phyloP scores from a whole-genome alignment of 2,113 vertebrate genomes.

The Sturnus vulgaris region DNA sequence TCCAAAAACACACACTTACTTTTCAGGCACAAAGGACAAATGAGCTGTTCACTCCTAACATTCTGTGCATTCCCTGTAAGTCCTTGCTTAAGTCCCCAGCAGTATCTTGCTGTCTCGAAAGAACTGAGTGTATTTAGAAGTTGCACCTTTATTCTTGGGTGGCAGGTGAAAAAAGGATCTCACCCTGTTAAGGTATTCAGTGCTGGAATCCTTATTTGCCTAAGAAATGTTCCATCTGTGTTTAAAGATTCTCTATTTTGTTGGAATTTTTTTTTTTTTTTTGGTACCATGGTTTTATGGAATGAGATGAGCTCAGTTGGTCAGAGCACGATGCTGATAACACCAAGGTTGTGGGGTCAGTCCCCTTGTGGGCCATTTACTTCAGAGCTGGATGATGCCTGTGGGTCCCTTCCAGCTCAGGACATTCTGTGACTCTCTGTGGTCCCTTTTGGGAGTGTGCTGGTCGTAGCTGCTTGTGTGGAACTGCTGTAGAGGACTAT shows the following conservation, averaged over 20 bases:
- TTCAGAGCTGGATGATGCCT: background rate
- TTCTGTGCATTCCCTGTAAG: background rate
- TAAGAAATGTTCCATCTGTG: background rate
- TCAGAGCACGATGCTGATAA: background rate
- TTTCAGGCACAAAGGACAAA: background rate
- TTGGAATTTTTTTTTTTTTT: background rate
- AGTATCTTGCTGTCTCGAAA: background rate
- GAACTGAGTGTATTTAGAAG: background rate
- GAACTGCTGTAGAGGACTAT: background rate
- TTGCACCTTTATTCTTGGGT: background rate
- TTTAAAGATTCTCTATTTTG: background rate
- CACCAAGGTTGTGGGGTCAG: background rate
- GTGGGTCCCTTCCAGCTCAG: background rate
- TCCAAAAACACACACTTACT: background rate
- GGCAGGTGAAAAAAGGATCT: background rate
- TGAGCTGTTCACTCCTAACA: background rate
- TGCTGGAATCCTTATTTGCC: background rate
- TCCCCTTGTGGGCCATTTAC: background rate
- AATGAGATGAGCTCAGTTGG: background rate
- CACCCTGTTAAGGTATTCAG: background rate
- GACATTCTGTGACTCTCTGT: background rate
- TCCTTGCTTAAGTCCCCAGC: background rate
- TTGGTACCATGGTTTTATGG: background rate
- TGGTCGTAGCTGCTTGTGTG: accelerated
- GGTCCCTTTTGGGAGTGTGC: background rate